Conservation (phyloP, 2,797 vertebrate genomes). For the Tolypeutes matacus region DNA sequence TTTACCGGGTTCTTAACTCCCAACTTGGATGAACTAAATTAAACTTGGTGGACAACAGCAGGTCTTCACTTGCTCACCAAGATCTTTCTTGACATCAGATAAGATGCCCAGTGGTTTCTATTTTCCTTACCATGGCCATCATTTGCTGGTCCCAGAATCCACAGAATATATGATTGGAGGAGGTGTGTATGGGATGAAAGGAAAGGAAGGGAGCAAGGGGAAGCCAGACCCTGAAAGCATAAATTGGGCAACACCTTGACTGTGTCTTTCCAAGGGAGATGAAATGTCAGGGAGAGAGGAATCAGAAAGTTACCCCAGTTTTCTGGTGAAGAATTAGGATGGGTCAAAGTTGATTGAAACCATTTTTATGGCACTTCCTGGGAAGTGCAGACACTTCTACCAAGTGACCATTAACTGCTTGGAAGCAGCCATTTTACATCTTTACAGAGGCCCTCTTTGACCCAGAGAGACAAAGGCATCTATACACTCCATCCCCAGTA, state of each 20-base stretch:
- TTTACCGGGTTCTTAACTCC: slow-evolving; percentile 35
- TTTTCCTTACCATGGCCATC: slow-evolving; percentile 2
- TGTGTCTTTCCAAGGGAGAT: slow-evolving; percentile 34
- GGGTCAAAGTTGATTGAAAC: neutral
- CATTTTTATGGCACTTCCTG: slow-evolving; percentile 22
- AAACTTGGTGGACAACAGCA: slow-evolving; percentile 23
- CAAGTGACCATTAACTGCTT: slow-evolving; percentile 8
- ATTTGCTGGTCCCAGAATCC: neutral
- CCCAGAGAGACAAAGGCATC: slow-evolving; percentile 29
- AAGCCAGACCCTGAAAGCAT: neutral
- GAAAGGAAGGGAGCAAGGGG: neutral
- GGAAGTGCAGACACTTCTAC: neutral
- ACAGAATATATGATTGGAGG: neutral
- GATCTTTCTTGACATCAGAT: neutral
- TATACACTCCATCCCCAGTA: neutral
- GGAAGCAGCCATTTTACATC: slow-evolving; percentile 27
- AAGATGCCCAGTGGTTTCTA: slow-evolving; percentile 34
- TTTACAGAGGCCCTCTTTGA: neutral
- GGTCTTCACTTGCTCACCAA: slow-evolving; percentile 13
- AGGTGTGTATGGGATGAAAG: neutral
- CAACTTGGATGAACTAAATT: slow-evolving; percentile 19
- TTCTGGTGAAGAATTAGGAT: slow-evolving; percentile 24
- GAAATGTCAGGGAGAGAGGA: slow-evolving; percentile 27
- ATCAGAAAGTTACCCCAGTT: neutral
- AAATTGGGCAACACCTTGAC: neutral